A percentile compares a stretch with the other conserved stretches of the same genome.
Evolutionary conservation across 2,113 vertebrate genomes (phyloP).

Genomic region (Vidua macroura): DNA sequence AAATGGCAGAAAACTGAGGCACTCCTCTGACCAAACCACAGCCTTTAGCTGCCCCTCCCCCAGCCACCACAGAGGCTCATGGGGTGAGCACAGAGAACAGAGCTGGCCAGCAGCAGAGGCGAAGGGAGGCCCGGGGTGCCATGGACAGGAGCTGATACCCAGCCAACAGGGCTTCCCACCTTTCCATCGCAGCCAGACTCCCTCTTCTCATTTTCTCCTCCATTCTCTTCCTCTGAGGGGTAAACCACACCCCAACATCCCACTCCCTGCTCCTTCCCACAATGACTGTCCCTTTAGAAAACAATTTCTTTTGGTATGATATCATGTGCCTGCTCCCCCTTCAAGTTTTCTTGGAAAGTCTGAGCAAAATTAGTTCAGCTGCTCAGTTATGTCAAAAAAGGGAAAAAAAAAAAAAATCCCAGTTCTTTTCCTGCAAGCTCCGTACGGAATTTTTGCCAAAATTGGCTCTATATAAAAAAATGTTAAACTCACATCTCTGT

Average conservation of each 20-base stretch:
- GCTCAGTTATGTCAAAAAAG: neutral
- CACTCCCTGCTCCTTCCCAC: neutral
- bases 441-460: constrained; percentile 2
- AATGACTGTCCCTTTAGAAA: neutral
- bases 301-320: neutral
- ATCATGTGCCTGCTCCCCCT: neutral
- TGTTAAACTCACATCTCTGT: neutral
- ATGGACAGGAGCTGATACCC: neutral
- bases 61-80: neutral
- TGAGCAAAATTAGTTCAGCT: constrained; percentile 29
- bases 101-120: neutral
- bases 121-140: fast-evolving
- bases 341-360: constrained; percentile 27
- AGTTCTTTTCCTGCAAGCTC: neutral
- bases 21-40: neutral
- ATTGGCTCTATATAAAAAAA: neutral
- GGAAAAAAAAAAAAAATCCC: neutral
- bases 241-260: neutral
- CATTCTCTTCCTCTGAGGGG: neutral
- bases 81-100: neutral
- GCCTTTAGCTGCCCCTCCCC: neutral
- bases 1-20: neutral
- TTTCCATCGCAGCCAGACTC: neutral
- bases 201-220: neutral
- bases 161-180: neutral